Percentiles rank a stretch among this genome's conserved stretches.
phyloP scores from a whole-genome alignment of 2,797 vertebrate genomes.

The Mormyrops boulengeri region DNA sequence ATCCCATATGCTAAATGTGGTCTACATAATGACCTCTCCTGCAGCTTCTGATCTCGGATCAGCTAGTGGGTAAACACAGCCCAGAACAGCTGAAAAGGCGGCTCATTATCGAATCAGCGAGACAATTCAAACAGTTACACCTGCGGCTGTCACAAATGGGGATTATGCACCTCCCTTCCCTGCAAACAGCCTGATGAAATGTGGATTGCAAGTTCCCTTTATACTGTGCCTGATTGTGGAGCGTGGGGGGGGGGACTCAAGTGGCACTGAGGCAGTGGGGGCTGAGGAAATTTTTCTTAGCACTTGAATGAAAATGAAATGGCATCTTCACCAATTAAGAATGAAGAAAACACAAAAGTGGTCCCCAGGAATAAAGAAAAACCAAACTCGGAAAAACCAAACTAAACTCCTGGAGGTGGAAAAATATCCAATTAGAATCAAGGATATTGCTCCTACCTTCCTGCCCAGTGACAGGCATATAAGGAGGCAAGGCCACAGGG shows the following conservation, averaged over 20 bases:
- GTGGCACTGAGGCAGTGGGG: background rate
- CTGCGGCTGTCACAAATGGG: background rate
- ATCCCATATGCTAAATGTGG: background rate
- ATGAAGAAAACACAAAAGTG: background rate
- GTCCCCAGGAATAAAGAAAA: background rate
- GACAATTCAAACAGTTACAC: slow-evolving; percentile 3
- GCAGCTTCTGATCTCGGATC: background rate
- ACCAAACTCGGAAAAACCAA: background rate
- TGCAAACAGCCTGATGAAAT: background rate
- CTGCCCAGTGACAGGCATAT: background rate
- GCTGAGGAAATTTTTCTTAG: background rate
- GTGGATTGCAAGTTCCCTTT: background rate
- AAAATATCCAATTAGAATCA: background rate
- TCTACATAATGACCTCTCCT: background rate
- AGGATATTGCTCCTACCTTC: background rate
- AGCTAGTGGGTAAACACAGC: background rate
- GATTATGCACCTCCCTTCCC: background rate
- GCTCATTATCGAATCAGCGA: background rate
- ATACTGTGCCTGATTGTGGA: background rate
- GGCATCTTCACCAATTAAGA: background rate
- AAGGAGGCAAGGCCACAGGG: background rate
- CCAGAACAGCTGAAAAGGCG: background rate
- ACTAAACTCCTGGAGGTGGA: background rate
- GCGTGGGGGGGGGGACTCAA: background rate
- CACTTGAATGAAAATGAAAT: background rate